phyloP scores from a whole-genome alignment of 2,113 vertebrate species.

The Hydrochoerus hydrochaeris region DNA sequence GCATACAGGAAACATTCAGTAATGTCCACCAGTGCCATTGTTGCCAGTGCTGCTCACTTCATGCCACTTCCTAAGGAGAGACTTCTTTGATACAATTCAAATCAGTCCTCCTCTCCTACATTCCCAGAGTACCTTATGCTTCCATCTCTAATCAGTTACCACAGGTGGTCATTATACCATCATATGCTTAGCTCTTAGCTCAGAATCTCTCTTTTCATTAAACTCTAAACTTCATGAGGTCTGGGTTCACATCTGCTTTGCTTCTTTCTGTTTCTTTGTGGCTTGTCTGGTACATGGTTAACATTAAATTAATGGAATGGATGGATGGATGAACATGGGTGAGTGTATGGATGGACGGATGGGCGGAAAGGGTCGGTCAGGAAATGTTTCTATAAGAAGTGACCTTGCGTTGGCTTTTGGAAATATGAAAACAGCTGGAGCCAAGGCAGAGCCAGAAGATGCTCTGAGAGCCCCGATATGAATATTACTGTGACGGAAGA shows the following conservation, averaged over 20 bases:
- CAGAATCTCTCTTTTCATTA: background rate
- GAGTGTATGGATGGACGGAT: background rate
- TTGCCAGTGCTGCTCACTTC: background rate
- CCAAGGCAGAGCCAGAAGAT: background rate
- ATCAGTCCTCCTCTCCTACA: background rate
- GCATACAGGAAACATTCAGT: background rate
- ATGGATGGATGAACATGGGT: background rate
- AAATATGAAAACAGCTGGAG: background rate
- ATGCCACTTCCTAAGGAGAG: background rate
- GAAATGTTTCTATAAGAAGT: background rate
- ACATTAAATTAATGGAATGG: background rate
- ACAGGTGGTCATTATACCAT: background rate
- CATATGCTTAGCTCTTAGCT: background rate
- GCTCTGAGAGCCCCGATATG: background rate
- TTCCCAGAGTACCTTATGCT: background rate
- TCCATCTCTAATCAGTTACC: background rate
- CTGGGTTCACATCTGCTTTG: background rate
- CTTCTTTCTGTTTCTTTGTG: background rate
- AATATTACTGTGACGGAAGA: rapidly evolving
- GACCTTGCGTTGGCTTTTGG: background rate
- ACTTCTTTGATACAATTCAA: background rate
- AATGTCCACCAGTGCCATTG: background rate
- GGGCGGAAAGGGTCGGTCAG: background rate
- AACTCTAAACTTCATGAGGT: rapidly evolving
- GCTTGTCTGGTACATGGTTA: background rate